Base-by-base conservation (phyloP, 2,113 vertebrate genomes). In the Zapornia atra region DNA sequence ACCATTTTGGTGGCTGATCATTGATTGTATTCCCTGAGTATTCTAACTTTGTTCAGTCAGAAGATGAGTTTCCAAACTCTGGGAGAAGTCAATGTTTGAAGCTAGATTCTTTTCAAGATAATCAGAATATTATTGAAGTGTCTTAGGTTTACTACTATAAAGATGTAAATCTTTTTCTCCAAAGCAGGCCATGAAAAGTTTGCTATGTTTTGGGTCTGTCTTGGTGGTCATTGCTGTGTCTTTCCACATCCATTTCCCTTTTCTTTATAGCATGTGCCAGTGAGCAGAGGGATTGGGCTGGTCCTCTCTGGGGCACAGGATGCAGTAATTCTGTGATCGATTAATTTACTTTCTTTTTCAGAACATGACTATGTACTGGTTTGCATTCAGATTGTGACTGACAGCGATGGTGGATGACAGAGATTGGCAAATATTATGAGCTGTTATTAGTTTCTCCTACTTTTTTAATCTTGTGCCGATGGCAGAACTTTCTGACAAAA, bases 371-470 rank as follows among this genome's bases (percentile, higher is more conserved):
- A 6, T 33, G n/a, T 33, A 64, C 17, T 5, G n/a, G 33, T 72
- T 64, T 78, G 6, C 24, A 9, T 81, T 75, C 68, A 68, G 64
- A 50, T 48, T 78, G n/a, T 59, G 72, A 79, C 22, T 79, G 86
- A 51, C 29, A 34, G 29, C 56, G 40, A 29, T 51, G 21, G 34
- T 48, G 44, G 53, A 40, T 82, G 80, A 53, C 61, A 64, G n/a
- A 73, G 26, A 92, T 88, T 68, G 71, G 57, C 25, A 88, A 92
- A 90, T 92, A 88, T 60, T 88, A 71, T 78, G 73, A 84, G 19
- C 28, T 94, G 20, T 64, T 82, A 64, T 24, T 81, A 56, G 33
- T 88, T 90, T 88, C 18, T 79, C 11, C 85, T 83, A 44, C 15
- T 91, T 75, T 92, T 64, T 60, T 8, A n/a, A n/a, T 90, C 46